Evolutionary conservation across 2,113 vertebrate genomes (phyloP).

Genomic region (Malurus alboscapulatus): DNA sequence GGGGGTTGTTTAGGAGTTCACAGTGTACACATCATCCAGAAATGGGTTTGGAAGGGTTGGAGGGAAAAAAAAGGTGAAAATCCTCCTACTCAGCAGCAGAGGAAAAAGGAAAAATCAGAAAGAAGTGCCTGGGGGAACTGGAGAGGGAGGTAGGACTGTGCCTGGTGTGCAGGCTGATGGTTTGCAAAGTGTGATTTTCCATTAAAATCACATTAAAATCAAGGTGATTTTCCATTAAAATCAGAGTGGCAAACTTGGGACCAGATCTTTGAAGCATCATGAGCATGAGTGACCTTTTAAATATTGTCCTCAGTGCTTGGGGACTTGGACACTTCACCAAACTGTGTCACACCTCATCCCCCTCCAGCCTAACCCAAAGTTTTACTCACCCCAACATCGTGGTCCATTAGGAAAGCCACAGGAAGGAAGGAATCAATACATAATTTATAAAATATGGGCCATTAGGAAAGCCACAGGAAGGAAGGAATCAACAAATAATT

Average conservation of each 20-base stretch:
- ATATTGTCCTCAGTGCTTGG: neutral
- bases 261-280: neutral
- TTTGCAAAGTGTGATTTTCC: neutral
- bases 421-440: neutral
- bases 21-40: neutral
- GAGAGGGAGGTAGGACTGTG: slow-evolving; percentile 21
- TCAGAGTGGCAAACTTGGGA: neutral
- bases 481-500: neutral
- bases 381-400: neutral
- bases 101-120: neutral
- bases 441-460: neutral
- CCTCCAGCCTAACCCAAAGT: neutral
- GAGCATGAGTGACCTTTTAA: neutral
- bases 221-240: neutral
- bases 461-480: neutral
- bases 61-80: neutral
- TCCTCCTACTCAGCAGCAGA: neutral
- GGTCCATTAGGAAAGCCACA: neutral
- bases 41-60: neutral
- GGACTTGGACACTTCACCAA: neutral
- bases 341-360: neutral
- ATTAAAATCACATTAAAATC: neutral
- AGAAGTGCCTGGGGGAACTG: neutral
- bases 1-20: neutral
- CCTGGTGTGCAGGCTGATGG: neutral